Base-by-base conservation (phyloP, 2,888 invertebrate species). In the Thysanoteuthis rhombus region DNA sequence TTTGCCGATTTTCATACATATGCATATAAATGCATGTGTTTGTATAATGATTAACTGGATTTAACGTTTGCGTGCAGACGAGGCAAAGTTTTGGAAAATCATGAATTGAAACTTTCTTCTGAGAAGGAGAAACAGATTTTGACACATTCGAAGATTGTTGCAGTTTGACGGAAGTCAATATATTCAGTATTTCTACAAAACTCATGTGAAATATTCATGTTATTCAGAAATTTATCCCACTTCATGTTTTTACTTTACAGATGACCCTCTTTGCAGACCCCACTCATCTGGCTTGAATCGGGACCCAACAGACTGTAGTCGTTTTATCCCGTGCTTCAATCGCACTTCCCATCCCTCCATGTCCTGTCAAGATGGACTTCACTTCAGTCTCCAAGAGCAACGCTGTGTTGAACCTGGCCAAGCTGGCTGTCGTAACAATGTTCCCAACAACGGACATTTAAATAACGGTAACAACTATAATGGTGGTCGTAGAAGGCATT, bases 301-400 rank as follows among this genome's bases (percentile, higher is more conserved):
- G 25, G 93, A 93, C 1, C 93, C 93, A 39, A 39, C 93, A 32
- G 93, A 93, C 19, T 93, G 93, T 32, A 47, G 42, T 25, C 47
- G 93, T 36, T 93, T 93, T n/a, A 93, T 93, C 58, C 93, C 93
- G 4, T 93, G 93, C 52, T 93, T 36, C 39, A 58, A 93, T 32
- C 47, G 38, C 36, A 93, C 47, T 25, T 93, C 93, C n/a, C n/a
- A 58, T 36, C 93, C 52, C 28, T 93, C 93, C 8, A 93, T 93
- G 93, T 36, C 58, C 6, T 93, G 93, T 52, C 93, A 47, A 47
- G 38, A 39, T 39, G 52, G 36, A 36, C 58, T 93, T 28, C 52
- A 38, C 36, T 93, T 93, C 16, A 47, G 32, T 58, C 5, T 93
- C 32, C 45, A n/a, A 1, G 58, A 93, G 25, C 47, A 93, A 47